Evolutionary conservation across 2,888 invertebrate genomes (phyloP), one percentile per base, ranked within the genome.

Genomic region (Eupithecia subfuscata): DNA sequence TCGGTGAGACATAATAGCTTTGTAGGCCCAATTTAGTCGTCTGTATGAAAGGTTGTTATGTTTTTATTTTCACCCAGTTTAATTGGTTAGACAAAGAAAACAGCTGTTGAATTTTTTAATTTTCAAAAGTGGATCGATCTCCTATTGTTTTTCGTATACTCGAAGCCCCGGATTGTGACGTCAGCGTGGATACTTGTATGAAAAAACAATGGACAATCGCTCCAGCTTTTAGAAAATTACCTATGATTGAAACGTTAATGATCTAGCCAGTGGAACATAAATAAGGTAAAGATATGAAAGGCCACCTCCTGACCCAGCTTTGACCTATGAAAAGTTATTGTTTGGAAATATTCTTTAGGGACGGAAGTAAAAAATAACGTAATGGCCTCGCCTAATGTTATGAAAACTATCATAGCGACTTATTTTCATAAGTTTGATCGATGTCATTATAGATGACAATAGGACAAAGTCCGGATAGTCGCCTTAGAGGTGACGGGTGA

Each of bases 11-110:
- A 69, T 75, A 70, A 77, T 75, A 68, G 70, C 72, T 40, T 43
- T 52, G 71, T 48, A 72, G 73, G 70, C 75, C 75, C 69, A 71
- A 77, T 77, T 73, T 70, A 68, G 63, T 68, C 67, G 65, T 18
- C 18, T 16, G 18, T 67, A 40, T n/a, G 65, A 37, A 34, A 18
- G 63, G 63, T 16, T 34, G 34, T 64, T 34, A 37, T 60, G n/a
- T 60, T 14, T 30, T 52, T 52, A 0, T 52, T 22, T 56, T 56
- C 56, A 56, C 56, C 8, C 22, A 56, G 22, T 60, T 22, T 22
- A 60, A 60, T 60, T 60, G 60, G 22, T 60, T 60, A 25, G 5
- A 25, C 12, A 25, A 25, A 25, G 25, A 60, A 25, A 56, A 56
- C 9, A 60, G 60, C 12, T 60, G 25, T 9, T 60, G 12, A 22